These are phyloP conservation scores for Dunckerocampus dactyliophorus DNA, from an alignment of 2,113 vertebrate genomes.

Conservation along the genomic window DNA sequence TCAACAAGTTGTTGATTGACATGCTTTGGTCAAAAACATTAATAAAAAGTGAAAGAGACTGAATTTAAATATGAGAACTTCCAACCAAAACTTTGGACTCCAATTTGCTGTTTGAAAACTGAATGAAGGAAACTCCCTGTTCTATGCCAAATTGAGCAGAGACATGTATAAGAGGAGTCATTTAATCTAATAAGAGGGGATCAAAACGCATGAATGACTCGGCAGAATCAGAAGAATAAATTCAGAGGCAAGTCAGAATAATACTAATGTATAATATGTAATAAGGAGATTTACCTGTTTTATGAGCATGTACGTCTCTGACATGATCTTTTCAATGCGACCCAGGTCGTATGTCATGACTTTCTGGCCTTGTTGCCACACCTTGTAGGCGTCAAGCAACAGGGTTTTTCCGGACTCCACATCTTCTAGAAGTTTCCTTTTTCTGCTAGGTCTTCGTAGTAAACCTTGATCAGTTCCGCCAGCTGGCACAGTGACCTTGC, in stretches of 20 bases:
- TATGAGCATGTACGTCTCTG: slow-evolving; percentile 97
- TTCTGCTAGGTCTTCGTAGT: slow-evolving; percentile 77
- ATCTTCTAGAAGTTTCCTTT: slow-evolving; percentile 84
- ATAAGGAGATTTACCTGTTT: slow-evolving; percentile 83
- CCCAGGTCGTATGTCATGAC: slow-evolving; percentile 89
- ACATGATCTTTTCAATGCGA: slow-evolving; percentile 97
- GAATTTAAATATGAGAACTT: no score
- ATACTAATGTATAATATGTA: no score
- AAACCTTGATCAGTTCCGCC: slow-evolving; percentile 44
- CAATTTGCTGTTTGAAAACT: slow-evolving; percentile 4
- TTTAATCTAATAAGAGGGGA: slow-evolving; percentile 13
- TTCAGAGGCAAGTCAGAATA: not conserved
- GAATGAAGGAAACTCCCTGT: slow-evolving; percentile 50
- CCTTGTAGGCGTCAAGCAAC: slow-evolving; percentile 89
- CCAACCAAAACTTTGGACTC: no score
- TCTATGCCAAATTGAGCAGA: not conserved
- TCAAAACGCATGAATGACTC: slow-evolving; percentile 22
- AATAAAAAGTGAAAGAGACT: no score
- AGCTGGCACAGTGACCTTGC: slow-evolving; percentile 34
- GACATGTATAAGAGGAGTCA: slow-evolving; percentile 25
- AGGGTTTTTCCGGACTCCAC: slow-evolving; percentile 86
- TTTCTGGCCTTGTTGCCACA: slow-evolving; percentile 98
- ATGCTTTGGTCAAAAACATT: no score
- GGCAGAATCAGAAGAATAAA: slow-evolving; percentile 19
- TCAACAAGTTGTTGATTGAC: no score